Conservation (phyloP, 2,888 invertebrate species). For the Scaptodrosophila latifasciaeformis region DNA sequence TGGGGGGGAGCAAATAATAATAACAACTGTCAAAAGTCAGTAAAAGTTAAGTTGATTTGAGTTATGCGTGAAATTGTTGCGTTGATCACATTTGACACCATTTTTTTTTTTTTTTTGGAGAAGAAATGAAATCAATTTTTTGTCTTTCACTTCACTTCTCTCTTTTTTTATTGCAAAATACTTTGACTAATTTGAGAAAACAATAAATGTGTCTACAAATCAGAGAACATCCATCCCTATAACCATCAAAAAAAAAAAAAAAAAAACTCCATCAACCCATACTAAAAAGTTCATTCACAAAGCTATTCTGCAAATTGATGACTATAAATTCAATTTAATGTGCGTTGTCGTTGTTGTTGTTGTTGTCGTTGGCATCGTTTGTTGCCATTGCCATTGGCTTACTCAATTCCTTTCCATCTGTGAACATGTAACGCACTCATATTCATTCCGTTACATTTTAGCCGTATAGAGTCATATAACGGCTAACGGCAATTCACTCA, state of each 20-base stretch:
- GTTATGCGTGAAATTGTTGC: too few relatives aligned
- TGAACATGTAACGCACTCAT: conserved; percentile 8
- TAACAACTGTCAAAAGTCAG: too few relatives aligned
- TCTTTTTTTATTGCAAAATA: conserved; percentile 63
- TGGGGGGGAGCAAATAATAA: too few relatives aligned
- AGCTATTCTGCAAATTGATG: conserved; percentile 68
- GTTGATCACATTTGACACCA: conserved; percentile 44
- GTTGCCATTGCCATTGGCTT: conserved; percentile 48
- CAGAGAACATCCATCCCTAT: conserved; percentile 14
- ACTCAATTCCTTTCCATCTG: background rate
- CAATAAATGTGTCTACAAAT: conserved; percentile 61
- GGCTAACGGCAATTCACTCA: too few relatives aligned
- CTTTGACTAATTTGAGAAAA: conserved; percentile 63
- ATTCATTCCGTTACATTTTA: conserved; percentile 3
- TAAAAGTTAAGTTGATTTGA: too few relatives aligned
- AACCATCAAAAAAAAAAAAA: background rate
- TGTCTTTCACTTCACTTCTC: too few relatives aligned
- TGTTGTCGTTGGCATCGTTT: too few relatives aligned
- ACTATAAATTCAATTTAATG: conserved; percentile 71
- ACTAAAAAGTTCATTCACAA: conserved; percentile 65
- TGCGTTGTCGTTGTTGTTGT: conserved; percentile 39
- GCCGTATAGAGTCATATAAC: too few relatives aligned
- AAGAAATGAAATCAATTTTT: conserved; percentile 53
- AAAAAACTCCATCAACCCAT: conserved; percentile 29
- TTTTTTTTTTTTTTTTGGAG: too few relatives aligned